Evolutionary conservation across 30 jellyfish, hydroid and myxozoan species (phyloP).

Genomic region (Pelagia noctiluca): DNA sequence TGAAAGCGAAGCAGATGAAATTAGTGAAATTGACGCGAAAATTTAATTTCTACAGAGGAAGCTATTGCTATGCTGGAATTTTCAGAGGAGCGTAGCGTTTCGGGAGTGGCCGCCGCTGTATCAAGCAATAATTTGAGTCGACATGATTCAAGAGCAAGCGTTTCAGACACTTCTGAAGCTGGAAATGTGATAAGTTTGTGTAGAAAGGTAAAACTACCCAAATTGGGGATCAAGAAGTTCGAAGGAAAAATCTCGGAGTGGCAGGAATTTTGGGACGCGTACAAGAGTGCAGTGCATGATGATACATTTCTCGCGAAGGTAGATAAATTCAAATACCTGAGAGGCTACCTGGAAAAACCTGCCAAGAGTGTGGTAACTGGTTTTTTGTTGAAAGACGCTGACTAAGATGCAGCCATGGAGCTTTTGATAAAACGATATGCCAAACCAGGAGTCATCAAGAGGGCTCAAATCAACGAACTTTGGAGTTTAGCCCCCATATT

Average conservation of each 20-base stretch:
- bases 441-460: too few species aligned
- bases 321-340: too few species aligned
- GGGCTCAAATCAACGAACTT: slow-evolving; percentile 24
- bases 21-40: slow-evolving; percentile 20
- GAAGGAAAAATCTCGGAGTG: slow-evolving; percentile 24
- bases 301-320: slow-evolving; percentile 30
- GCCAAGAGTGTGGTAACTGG: slow-evolving; percentile 40
- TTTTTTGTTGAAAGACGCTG: slow-evolving; percentile 19
- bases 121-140: too few species aligned
- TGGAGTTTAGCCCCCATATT: slow-evolving; percentile 10
- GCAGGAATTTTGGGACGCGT: slow-evolving; percentile 31
- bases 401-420: slow-evolving; percentile 21
- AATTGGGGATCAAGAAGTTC: slow-evolving; percentile 24
- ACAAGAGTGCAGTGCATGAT: slow-evolving; percentile 30
- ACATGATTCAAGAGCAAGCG: too few species aligned
- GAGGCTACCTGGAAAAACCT: slow-evolving; percentile 30
- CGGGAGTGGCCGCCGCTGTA: too few species aligned
- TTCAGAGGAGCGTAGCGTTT: not conserved
- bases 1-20: slow-evolving; percentile 32
- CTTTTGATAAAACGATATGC: slow-evolving; percentile 2
- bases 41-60: not conserved
- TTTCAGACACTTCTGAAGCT: too few species aligned
- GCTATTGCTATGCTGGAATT: slow-evolving; percentile 16
- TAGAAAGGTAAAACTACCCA: slow-evolving; percentile 21
- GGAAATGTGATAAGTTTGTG: not conserved